phyloP scores from a whole-genome alignment of 2,113 vertebrate species.

The Gadus chalcogrammus region DNA sequence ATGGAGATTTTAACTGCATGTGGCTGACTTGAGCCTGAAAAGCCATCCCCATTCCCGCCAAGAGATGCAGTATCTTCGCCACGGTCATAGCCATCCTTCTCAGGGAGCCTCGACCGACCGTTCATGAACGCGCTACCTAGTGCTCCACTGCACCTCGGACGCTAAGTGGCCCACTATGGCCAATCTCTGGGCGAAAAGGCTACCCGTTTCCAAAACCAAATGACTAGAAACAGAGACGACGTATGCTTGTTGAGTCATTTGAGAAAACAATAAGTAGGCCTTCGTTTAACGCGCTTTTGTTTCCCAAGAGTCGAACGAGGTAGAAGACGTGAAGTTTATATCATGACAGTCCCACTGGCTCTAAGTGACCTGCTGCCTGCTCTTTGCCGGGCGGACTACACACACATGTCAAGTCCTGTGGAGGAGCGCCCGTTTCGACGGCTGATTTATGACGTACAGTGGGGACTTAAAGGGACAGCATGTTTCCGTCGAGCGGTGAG shows the following conservation, averaged over 20 bases:
- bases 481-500: too few relatives aligned
- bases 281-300: too few relatives aligned
- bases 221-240: not conserved
- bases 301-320: too few relatives aligned
- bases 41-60: slow-evolving; percentile 46
- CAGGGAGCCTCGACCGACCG: not conserved
- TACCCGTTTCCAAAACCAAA: not conserved
- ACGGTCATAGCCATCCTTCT: slow-evolving; percentile 27
- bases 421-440: too few relatives aligned
- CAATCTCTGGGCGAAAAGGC: not conserved
- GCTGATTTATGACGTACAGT: too few relatives aligned
- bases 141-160: not conserved
- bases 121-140: not conserved
- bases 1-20: slow-evolving; percentile 7
- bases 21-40: slow-evolving; percentile 45
- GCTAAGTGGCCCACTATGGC: not conserved
- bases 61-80: slow-evolving; percentile 29
- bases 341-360: too few relatives aligned
- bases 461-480: too few relatives aligned
- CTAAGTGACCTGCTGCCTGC: too few relatives aligned
- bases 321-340: too few relatives aligned
- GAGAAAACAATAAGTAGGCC: not conserved
- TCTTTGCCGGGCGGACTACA: too few relatives aligned
- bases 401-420: too few relatives aligned
- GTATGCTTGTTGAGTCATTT: not conserved